Conservation (phyloP, 2,888 invertebrate species). For the Chelonus formosanus region DNA sequence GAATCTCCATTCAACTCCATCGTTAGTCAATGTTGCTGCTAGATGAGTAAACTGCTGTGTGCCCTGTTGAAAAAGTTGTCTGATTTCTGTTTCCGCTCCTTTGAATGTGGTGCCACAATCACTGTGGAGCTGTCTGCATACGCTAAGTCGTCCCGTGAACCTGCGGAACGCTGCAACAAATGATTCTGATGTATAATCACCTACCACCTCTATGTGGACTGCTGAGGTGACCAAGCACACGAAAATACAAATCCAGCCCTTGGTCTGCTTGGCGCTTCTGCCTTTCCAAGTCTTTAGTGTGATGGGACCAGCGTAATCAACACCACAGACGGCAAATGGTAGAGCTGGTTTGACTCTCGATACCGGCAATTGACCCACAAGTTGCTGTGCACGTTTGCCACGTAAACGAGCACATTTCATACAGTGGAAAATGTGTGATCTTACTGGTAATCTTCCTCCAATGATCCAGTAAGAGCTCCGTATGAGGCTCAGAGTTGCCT, state of each 20-base stretch:
- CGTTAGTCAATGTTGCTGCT: background rate
- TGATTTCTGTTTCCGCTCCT: constrained; percentile 27
- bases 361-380: constrained; percentile 42
- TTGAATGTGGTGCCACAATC: constrained; percentile 38
- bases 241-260: constrained; percentile 42
- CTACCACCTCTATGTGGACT: constrained; percentile 36
- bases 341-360: constrained; percentile 35
- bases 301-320: constrained; percentile 44
- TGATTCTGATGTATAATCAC: constrained; percentile 28
- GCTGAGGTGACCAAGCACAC: constrained; percentile 45
- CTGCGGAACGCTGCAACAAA: constrained; percentile 30
- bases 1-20: constrained; percentile 20
- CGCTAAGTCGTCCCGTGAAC: constrained; percentile 28
- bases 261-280: constrained; percentile 30
- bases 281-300: constrained; percentile 32
- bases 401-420: constrained; percentile 38
- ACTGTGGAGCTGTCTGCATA: constrained; percentile 20
- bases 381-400: constrained; percentile 31
- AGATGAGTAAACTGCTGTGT: background rate
- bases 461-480: constrained; percentile 39
- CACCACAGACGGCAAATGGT: constrained; percentile 37
- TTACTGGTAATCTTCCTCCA: constrained; percentile 30
- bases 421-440: constrained; percentile 34
- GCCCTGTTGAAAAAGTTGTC: background rate
- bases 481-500: constrained; percentile 30